phyloP scores from a whole-genome alignment of 2,797 vertebrate genomes.

The Capromys pilorides region DNA sequence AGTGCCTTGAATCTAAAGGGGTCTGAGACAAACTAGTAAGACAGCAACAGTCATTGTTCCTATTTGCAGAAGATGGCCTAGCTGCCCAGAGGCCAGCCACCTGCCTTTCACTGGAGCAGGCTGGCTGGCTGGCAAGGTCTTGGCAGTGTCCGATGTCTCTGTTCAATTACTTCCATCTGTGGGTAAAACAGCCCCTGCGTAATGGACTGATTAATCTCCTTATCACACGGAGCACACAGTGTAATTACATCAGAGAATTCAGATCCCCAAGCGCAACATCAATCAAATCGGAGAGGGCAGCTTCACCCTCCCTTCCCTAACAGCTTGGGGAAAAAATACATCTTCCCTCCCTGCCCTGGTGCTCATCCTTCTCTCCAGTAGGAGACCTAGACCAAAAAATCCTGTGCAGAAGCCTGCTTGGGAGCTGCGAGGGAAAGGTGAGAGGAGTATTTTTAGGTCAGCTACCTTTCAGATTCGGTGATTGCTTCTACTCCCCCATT shows the following conservation, averaged over 20 bases:
- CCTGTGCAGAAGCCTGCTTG: background rate
- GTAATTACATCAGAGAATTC: conserved; percentile 92
- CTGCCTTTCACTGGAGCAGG: conserved; percentile 34
- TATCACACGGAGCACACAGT: conserved; percentile 90
- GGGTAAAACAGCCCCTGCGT: conserved; percentile 81
- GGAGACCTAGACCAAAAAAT: background rate
- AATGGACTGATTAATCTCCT: conserved; percentile 94
- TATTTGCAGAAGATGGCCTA: conserved; percentile 1
- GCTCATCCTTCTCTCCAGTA: background rate
- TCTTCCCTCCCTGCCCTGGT: background rate
- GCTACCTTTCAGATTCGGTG: background rate
- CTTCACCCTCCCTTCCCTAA: conserved; percentile 26
- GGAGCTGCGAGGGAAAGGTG: background rate
- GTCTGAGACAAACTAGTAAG: background rate
- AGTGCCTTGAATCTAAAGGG: background rate
- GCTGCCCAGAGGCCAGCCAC: conserved; percentile 26
- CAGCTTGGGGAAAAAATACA: conserved; percentile 2
- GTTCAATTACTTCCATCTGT: conserved; percentile 80
- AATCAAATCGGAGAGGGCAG: conserved; percentile 86
- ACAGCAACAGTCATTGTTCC: background rate
- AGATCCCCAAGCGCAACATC: conserved; percentile 87
- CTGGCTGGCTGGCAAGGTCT: conserved; percentile 53
- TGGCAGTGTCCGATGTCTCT: conserved; percentile 58
- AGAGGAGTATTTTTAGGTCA: background rate
- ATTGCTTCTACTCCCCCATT: background rate